Evolutionary conservation across 2,888 invertebrate genomes (phyloP), one percentile per base, ranked within the genome.

Genomic region (Drosophila leonis): DNA sequence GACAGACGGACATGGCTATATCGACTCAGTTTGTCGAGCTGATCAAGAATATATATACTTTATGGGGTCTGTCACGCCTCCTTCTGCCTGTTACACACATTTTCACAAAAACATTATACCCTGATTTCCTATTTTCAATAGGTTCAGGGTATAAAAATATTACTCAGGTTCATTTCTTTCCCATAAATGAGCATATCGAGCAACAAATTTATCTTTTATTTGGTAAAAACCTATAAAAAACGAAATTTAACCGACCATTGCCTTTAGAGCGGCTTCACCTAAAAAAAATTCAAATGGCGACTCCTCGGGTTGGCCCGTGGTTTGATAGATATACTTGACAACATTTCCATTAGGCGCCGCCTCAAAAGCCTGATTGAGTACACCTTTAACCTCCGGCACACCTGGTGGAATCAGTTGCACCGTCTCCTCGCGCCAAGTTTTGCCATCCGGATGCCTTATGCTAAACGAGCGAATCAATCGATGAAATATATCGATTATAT

Each of bases 281-380:
- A 80, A n/a, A 3, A 57, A 18, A 0, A 31, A 0, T 4, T 10
- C 24, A 20, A 9, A 13, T 1, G 18, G 0, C 0, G n/a, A 20
- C 9, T 18, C 8, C 8, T 0, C 12, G 1, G 44, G n/a, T n/a
- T 39, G 57, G 31, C 35, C 39, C 2, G 4, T 20, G 31, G n/a
- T n/a, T 24, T 27, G 44, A 15, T 72, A 83, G 12, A 8, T 86
- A 44, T 78, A 83, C 52, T 78, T 88, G 42, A 82, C 83, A 18
- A 78, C 67, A 66, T 86, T 78, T 6, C 83, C 83, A 44, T 88
- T 78, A 24, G 65, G 64, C 0, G 89, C 83, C 10, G 87, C 89
- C 24, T 54, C 29, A 46, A 83, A 83, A 0, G 24, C 18, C 20
- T 83, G 82, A 18, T 51, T 55, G 0, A 65, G 37, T 1, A 15